Evolutionary conservation across 2,113 vertebrate genomes (phyloP), one percentile per base, ranked within the genome.

Genomic region (Eleginops maclovinus): DNA sequence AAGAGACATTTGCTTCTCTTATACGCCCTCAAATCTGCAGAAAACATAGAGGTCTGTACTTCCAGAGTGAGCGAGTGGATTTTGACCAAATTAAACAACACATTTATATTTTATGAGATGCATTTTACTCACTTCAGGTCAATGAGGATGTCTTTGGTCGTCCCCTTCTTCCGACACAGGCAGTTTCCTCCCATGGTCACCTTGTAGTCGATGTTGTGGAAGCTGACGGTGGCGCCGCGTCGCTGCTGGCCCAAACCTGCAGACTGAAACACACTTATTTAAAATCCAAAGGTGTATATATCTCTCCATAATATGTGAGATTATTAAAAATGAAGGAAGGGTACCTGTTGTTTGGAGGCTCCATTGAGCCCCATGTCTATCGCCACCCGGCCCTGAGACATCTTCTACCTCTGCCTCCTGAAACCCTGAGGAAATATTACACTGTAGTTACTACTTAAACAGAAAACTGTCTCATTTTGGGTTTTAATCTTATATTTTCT

Each of bases 141-240:
- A 1, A 91, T 22, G 68, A 95, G 93, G 77, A 95, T 94, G 73
- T 93, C 77, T 80, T 94, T 93, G 9, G 9, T 41, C 0, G 72
- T 64, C 0, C 11, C 28, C 22, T 91, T 94, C 79, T 81, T 90
- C 41, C 83, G 47, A n/a, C 88, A 79, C 9, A 90, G 28, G 1
- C 83, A 81, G 46, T 71, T 62, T 21, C 86, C 80, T 43, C 85
- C 87, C 62, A 79, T 70, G 0, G 6, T 83, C 67, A 94, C 89
- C 3, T 87, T 86, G 87, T 94, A 95, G 81, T 89, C 54, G 58
- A 95, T 92, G 65, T 93, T 84, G 61, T 94, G 93, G 71, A 93
- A 95, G 65, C 93, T 95, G 49, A 95, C 92, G 0, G 82, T 90
- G 54, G 93, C 75, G 0, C 93, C 92, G 0, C n/a, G 70, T 2